Percentiles rank a stretch among this genome's conserved stretches.
These are phyloP conservation scores for Caerostris darwini DNA, from an alignment of 1,140 invertebrate genomes.

Conservation along the genomic window DNA sequence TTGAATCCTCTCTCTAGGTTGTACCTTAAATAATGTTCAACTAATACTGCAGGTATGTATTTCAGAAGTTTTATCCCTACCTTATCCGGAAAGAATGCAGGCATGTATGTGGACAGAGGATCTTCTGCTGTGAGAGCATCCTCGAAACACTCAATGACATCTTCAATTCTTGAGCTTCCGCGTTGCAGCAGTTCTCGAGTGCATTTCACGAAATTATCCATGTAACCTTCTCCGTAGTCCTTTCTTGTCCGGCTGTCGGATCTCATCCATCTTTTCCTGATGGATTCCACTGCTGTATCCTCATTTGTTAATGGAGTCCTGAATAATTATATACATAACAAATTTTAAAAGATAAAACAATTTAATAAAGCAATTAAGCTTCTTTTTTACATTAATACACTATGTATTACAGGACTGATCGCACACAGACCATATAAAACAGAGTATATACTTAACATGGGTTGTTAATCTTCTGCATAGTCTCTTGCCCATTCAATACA, in stretches of 20 bases:
- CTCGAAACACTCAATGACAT: conserved; percentile 64
- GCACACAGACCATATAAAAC: neutral
- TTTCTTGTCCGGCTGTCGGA: conserved; percentile 79
- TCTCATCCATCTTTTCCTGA: conserved; percentile 80
- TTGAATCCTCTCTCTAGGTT: neutral
- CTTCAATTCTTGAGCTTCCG: neutral
- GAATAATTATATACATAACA: neutral
- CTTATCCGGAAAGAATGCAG: conserved; percentile 47
- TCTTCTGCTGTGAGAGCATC: conserved; percentile 52
- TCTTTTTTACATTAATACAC: neutral
- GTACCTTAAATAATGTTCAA: neutral
- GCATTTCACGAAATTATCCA: conserved; percentile 80
- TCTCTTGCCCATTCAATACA: neutral
- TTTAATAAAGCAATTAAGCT: neutral
- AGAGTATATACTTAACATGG: neutral
- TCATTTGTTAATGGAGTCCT: conserved; percentile 81
- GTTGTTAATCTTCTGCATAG: neutral
- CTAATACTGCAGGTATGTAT: neutral
- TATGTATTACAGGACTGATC: neutral
- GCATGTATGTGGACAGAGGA: conserved; percentile 50
- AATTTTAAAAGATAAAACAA: neutral
- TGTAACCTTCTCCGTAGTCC: conserved; percentile 82
- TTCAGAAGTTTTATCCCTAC: conserved; percentile 17
- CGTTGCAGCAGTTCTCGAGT: neutral
- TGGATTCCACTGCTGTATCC: conserved; percentile 76